Conservation (phyloP, 2,113 vertebrate species). For the Zosterops japonicus region DNA sequence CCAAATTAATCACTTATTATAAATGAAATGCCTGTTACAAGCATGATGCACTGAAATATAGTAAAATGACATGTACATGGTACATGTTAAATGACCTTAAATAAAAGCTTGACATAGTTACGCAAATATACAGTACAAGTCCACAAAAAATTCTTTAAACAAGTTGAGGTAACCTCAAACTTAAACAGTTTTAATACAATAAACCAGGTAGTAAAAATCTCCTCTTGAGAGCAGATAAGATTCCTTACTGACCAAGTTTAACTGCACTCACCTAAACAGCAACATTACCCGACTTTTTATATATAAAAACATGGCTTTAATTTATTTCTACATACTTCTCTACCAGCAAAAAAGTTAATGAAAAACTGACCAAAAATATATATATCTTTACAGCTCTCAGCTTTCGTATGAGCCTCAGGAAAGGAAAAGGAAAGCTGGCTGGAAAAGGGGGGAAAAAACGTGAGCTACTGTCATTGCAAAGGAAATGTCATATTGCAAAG, state of each 20-base stretch:
- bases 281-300: slow-evolving; percentile 76
- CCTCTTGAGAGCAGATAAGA: slow-evolving; percentile 69
- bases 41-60: slow-evolving; percentile 82
- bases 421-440: slow-evolving; percentile 56
- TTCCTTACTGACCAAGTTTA: slow-evolving; percentile 72
- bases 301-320: slow-evolving; percentile 83
- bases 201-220: slow-evolving; percentile 76
- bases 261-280: slow-evolving; percentile 76
- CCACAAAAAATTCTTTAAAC: slow-evolving; percentile 78
- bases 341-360: slow-evolving; percentile 77
- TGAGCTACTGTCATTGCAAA: slow-evolving; percentile 40
- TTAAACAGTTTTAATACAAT: slow-evolving; percentile 78
- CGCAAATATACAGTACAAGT: slow-evolving; percentile 85
- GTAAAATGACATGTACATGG: slow-evolving; percentile 84
- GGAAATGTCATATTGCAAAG: slow-evolving; percentile 73
- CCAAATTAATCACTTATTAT: slow-evolving; percentile 77
- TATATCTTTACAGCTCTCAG: slow-evolving; percentile 78
- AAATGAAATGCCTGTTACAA: slow-evolving; percentile 88
- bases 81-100: slow-evolving; percentile 85
- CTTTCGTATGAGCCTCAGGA: slow-evolving; percentile 66
- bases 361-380: slow-evolving; percentile 79
- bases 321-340: slow-evolving; percentile 78
- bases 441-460: slow-evolving; percentile 25
- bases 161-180: slow-evolving; percentile 83
- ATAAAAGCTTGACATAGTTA: slow-evolving; percentile 80